These are phyloP conservation scores for Plebejus anna DNA, from an alignment of 2,888 invertebrate species.

Conservation along the genomic window DNA sequence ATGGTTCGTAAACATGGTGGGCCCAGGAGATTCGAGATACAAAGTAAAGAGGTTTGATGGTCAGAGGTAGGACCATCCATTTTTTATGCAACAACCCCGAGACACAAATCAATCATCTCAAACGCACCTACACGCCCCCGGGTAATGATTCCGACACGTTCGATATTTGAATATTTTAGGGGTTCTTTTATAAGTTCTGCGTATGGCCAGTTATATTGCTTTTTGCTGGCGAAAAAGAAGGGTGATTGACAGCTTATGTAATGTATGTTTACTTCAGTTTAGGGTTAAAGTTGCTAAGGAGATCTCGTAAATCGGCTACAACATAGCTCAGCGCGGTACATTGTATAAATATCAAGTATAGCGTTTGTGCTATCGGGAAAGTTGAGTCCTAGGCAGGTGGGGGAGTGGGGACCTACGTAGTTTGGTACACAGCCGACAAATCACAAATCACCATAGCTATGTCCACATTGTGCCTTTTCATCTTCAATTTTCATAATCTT, in stretches of 20 bases:
- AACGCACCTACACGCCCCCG: constrained; percentile 49
- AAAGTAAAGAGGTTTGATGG: constrained; percentile 68
- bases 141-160: constrained; percentile 34
- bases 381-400: too few relatives aligned
- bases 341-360: too few relatives aligned
- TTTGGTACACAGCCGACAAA: too few relatives aligned
- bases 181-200: neutral
- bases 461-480: too few relatives aligned
- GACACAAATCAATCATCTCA: constrained; percentile 58
- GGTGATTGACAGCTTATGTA: neutral
- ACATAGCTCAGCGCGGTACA: too few relatives aligned
- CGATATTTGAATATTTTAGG: constrained; percentile 31
- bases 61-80: constrained; percentile 54
- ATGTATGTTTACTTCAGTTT: neutral
- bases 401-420: too few relatives aligned
- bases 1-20: constrained; percentile 18
- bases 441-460: too few relatives aligned
- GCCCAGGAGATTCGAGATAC: constrained; percentile 67
- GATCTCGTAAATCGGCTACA: too few relatives aligned
- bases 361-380: too few relatives aligned
- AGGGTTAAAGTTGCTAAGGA: neutral
- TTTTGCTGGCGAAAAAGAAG: neutral
- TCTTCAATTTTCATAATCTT: too few relatives aligned
- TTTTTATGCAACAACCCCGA: constrained; percentile 55
- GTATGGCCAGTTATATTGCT: neutral